phyloP scores from a whole-genome alignment of 2,113 vertebrate species.

The Gambusia holbrooki region DNA sequence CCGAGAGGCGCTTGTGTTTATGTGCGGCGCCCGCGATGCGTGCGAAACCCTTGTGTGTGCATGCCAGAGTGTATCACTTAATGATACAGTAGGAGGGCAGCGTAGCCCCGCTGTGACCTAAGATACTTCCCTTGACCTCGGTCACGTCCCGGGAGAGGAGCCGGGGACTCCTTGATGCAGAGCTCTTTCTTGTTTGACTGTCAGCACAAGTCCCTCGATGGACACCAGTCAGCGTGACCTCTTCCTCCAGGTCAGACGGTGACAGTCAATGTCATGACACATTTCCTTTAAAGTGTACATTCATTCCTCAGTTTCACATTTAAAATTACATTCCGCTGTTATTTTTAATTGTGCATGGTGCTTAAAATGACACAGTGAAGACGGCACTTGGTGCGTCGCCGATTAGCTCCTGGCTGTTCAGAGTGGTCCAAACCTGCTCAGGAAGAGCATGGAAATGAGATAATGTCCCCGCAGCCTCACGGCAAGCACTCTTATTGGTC shows the following conservation, averaged over 20 bases:
- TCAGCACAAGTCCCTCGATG: slow-evolving; percentile 57
- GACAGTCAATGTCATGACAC: slow-evolving; percentile 21
- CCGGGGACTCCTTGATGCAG: slow-evolving; percentile 30
- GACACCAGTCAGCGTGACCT: slow-evolving; percentile 39
- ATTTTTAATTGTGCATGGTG: background rate
- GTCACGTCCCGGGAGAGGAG: slow-evolving; percentile 45
- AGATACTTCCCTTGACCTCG: slow-evolving; percentile 41
- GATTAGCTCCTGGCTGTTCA: slow-evolving; percentile 55
- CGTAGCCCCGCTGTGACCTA: slow-evolving; percentile 25
- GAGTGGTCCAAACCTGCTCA: slow-evolving; percentile 62
- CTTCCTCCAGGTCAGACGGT: slow-evolving; percentile 27
- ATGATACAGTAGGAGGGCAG: slow-evolving; percentile 20
- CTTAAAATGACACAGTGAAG: background rate
- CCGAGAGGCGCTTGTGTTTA: slow-evolving; percentile 6
- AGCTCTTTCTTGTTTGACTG: slow-evolving; percentile 73
- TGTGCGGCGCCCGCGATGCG: slow-evolving; percentile 14
- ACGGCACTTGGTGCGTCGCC: slow-evolving; percentile 26
- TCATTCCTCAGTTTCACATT: background rate
- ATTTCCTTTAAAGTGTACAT: slow-evolving; percentile 1
- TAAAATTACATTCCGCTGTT: background rate
- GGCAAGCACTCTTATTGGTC: slow-evolving; percentile 58
- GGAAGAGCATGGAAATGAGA: slow-evolving; percentile 69
- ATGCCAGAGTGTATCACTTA: slow-evolving; percentile 14
- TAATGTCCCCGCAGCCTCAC: slow-evolving; percentile 59
- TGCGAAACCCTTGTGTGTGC: background rate